Evolutionary conservation across 2,888 invertebrate species (phyloP), one percentile per base, ranked within the genome.

Genomic region (Eristalinus sepulchralis): DNA sequence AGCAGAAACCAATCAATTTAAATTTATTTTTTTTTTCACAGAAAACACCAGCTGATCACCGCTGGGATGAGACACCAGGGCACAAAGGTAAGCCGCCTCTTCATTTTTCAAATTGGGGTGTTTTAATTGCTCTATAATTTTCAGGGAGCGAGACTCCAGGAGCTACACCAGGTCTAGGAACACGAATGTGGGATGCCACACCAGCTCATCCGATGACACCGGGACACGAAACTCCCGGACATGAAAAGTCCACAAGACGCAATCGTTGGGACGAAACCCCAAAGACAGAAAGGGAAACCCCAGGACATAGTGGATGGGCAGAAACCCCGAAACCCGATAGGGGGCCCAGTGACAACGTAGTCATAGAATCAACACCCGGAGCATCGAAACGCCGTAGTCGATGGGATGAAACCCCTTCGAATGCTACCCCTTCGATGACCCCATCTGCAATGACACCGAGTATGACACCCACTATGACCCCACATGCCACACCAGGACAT

Each of bases 241-340:
- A 94, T 75, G 95, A 94, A 90, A 95, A 95, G 73, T 96, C 96
- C 34, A 95, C 96, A 20, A 94, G 99, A 11, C 95, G 99, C 63
- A 99, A 99, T 93, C 95, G 99, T 82, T 99, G 99, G 99, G 99
- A 99, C 93, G 99, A 99, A 93, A 99, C 99, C 0, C 99, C 99
- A 0, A 98, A 98, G 94, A 98, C 98, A 3, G 98, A 98, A 91
- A 94, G 98, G 91, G 98, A 98, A 94, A 99, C 99, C 0, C 98
- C 99, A 0, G 98, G 98, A 0, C 98, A 99, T 92, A 97, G 98
- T 91, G 99, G 99, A 1, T 99, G 99, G 99, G 99, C 99, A 17
- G 99, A 99, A 93, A 99, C 99, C 0, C 99, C 99, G 0, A 96
- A 98, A 85, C 98, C 98, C 0, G 98, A 99, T 92, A 95, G 99